Evolutionary conservation across 1,140 invertebrate species (phyloP).

Genomic region (Cyclina sinensis): DNA sequence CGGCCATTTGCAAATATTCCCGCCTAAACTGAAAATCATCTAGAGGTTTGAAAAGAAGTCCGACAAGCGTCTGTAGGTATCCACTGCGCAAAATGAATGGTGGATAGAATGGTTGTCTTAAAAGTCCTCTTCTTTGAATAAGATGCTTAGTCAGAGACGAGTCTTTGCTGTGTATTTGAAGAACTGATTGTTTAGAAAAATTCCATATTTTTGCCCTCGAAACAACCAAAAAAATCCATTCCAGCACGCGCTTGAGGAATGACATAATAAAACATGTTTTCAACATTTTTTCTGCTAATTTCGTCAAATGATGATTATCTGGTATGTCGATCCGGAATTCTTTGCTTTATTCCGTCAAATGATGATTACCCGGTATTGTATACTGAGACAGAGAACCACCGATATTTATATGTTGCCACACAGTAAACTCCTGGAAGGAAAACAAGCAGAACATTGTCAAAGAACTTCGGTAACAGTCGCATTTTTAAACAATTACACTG

Average conservation of each 20-base stretch:
- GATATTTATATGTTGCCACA: no score
- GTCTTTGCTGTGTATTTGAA: conserved; percentile 21
- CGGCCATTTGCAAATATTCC: conserved; percentile 55
- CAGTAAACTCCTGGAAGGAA: no score
- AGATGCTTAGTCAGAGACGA: conserved; percentile 54
- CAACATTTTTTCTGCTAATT: not conserved
- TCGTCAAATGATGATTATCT: no score
- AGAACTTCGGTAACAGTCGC: no score
- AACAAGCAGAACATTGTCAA: no score
- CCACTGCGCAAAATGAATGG: not conserved
- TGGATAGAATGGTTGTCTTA: conserved; percentile 50
- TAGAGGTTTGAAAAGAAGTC: conserved; percentile 4
- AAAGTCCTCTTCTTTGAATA: conserved; percentile 9
- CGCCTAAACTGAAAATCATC: conserved; percentile 33
- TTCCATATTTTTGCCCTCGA: not conserved
- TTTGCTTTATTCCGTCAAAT: no score
- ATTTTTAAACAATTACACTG: no score
- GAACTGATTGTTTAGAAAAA: not conserved
- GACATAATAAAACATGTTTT: not conserved
- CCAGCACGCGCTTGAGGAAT: not conserved
- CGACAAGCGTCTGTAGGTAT: conserved; percentile 49
- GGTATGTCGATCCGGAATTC: no score
- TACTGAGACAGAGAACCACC: no score
- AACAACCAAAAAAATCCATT: not conserved
- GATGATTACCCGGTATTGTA: no score